Evolutionary conservation across 2,797 vertebrate species (phyloP).

Genomic region (Argentina silus): DNA sequence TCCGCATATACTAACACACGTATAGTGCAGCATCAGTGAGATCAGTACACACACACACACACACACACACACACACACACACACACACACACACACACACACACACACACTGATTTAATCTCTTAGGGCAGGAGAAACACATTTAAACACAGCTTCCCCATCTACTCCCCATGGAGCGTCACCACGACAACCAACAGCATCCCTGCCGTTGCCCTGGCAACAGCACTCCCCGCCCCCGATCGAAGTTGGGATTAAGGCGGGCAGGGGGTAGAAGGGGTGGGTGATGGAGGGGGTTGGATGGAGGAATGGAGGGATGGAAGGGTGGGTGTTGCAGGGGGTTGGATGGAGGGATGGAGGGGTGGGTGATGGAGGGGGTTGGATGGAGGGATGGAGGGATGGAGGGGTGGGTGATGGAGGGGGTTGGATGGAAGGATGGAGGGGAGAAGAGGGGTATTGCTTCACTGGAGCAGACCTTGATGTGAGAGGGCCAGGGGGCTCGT

Average conservation of each 20-base stretch:
- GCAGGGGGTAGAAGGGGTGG: background rate
- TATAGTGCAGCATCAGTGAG: too few relatives aligned
- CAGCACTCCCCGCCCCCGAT: constrained; percentile 49
- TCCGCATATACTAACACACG: too few relatives aligned
- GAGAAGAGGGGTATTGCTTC: background rate
- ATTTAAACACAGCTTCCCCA: too few relatives aligned
- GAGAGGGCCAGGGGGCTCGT: too few relatives aligned
- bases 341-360: too few relatives aligned
- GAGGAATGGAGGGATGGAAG: background rate
- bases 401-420: background rate
- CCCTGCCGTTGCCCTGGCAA: constrained; percentile 51
- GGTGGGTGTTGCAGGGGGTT: background rate
- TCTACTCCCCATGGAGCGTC: constrained; percentile 30
- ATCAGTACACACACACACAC: background rate
- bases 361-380: background rate
- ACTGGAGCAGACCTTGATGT: background rate
- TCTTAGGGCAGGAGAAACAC: constrained; percentile 9
- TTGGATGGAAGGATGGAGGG: constrained; percentile 2
- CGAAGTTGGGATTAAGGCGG: constrained; percentile 19
- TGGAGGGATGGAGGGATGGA: background rate
- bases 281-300: background rate
- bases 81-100: background rate
- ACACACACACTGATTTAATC: background rate
- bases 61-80: background rate
- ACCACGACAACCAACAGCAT: constrained; percentile 63